Evolutionary conservation across 1,140 invertebrate species (phyloP).

Genomic region (Daktulosphaira vitifoliae): DNA sequence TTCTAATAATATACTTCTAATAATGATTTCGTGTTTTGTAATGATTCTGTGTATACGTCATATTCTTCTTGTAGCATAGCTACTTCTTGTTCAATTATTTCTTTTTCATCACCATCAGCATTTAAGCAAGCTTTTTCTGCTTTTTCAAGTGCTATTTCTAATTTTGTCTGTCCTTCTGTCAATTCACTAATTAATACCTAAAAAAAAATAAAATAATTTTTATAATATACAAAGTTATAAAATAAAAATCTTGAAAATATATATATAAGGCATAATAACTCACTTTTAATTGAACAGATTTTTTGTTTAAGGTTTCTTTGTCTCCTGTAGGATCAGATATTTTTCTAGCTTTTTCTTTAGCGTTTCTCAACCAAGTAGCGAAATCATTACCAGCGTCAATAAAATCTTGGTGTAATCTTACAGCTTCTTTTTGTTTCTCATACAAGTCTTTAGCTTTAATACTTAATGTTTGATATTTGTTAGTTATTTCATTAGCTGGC

Average conservation of each 20-base stretch:
- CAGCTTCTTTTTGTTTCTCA: constrained; percentile 74
- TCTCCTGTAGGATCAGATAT: constrained; percentile 90
- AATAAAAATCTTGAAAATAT: background rate
- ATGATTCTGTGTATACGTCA: constrained; percentile 66
- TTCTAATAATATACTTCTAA: constrained; percentile 55
- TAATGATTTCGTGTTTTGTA: constrained; percentile 69
- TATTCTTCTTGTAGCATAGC: constrained; percentile 79
- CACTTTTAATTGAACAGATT: constrained; percentile 70
- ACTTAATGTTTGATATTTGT: constrained; percentile 79
- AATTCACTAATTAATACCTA: constrained; percentile 67
- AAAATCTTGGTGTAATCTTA: constrained; percentile 81
- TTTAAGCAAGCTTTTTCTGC: constrained; percentile 72
- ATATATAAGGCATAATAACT: background rate
- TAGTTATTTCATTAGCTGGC: constrained; percentile 78
- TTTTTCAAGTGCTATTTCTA: constrained; percentile 69
- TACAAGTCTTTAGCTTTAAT: constrained; percentile 71
- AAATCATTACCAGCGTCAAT: constrained; percentile 86
- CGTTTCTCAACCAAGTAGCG: constrained; percentile 78
- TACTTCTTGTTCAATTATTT: constrained; percentile 85
- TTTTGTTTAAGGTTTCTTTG: constrained; percentile 75
- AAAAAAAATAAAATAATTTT: background rate
- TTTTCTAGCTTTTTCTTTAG: constrained; percentile 82
- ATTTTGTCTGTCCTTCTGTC: constrained; percentile 67
- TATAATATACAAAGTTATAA: background rate
- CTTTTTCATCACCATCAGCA: constrained; percentile 75